Conservation (phyloP, 2,888 invertebrate species). For the Carcina quercana region DNA sequence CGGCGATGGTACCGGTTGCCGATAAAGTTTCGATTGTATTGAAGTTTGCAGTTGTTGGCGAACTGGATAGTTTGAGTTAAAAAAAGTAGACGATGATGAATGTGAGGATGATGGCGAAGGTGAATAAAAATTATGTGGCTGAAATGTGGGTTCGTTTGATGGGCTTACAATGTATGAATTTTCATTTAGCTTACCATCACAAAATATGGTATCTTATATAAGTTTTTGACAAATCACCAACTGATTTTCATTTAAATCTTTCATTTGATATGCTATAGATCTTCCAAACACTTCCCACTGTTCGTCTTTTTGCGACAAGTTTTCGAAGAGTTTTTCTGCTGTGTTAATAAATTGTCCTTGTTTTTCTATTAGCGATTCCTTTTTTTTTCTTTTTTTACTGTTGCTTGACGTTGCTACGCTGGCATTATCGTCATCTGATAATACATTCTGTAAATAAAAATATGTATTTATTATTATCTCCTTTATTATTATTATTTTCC, state of each 20-base stretch:
- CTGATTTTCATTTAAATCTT: not conserved
- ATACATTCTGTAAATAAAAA: not conserved
- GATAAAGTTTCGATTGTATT: not conserved
- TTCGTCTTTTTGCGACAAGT: conserved; percentile 4
- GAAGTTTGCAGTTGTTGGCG: not conserved
- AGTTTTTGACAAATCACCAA: not conserved
- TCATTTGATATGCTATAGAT: not conserved
- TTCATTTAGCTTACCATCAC: not conserved
- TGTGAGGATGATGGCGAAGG: not conserved
- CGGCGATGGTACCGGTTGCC: no score
- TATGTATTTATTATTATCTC: not conserved
- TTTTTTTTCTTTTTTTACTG: not conserved
- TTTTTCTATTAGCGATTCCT: not conserved
- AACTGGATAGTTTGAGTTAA: not conserved
- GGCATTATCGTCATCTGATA: not conserved
- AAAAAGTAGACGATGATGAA: not conserved
- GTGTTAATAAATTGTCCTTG: not conserved
- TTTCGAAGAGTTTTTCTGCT: not conserved
- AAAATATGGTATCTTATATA: not conserved
- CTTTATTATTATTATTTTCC: conserved; percentile 10
- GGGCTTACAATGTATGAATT: not conserved
- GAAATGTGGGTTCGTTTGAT: not conserved
- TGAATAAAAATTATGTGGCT: not conserved
- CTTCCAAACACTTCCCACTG: not conserved
- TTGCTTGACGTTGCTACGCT: not conserved